Conservation (phyloP, 2,888 invertebrate genomes). For the Neoscelio sp. region DNA sequence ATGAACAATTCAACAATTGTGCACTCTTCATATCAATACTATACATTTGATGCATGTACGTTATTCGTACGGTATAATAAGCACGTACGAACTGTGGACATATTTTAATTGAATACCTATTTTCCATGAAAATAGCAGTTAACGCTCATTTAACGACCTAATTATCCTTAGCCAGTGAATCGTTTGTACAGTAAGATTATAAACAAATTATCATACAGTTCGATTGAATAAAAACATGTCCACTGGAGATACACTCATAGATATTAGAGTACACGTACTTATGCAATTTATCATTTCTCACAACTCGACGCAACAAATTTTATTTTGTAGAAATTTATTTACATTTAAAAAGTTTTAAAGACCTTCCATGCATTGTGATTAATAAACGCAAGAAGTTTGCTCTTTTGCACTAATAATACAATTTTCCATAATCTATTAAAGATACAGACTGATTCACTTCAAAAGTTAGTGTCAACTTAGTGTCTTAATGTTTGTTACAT, state of each 20-base stretch:
- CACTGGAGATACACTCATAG: not conserved
- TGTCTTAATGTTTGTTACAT: too few relatives aligned
- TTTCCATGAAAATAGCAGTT: not conserved
- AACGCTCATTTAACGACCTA: constrained; percentile 3
- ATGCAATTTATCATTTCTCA: not conserved
- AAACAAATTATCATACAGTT: not conserved
- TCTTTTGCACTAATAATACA: too few relatives aligned
- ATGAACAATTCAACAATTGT: not conserved
- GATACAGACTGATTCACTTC: too few relatives aligned
- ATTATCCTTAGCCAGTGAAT: constrained; percentile 3
- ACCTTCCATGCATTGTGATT: not conserved
- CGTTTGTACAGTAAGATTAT: not conserved
- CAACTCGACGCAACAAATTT: not conserved
- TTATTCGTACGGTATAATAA: constrained; percentile 8
- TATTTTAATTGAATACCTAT: not conserved
- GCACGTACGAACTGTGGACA: not conserved
- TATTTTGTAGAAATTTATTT: not conserved
- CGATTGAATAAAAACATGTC: constrained; percentile 18
- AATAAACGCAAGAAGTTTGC: too few relatives aligned
- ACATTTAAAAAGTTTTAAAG: not conserved
- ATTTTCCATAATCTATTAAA: too few relatives aligned
- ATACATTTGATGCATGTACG: not conserved
- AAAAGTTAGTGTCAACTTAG: too few relatives aligned
- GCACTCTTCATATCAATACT: not conserved
- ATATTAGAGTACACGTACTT: not conserved